Evolutionary conservation across 2,113 vertebrate species (phyloP).

Genomic region (Pseudopodoces humilis): DNA sequence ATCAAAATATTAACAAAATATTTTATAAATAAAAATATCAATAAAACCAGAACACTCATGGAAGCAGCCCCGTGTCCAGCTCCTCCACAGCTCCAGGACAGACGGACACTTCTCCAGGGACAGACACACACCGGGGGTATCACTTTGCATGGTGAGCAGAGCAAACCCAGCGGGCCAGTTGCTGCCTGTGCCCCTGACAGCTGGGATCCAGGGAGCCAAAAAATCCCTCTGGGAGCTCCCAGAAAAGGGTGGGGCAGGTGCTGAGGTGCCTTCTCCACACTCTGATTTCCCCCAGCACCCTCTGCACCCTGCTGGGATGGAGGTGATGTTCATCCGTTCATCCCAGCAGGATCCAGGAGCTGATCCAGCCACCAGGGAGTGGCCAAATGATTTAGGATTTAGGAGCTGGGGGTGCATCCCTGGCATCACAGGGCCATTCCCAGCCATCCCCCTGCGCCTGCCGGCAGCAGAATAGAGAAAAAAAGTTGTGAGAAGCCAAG

Average conservation of each 20-base stretch:
- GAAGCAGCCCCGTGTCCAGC: neutral
- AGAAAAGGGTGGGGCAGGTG: neutral
- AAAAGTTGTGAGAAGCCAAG: constrained; percentile 62
- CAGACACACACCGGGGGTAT: neutral
- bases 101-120: neutral
- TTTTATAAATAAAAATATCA: neutral
- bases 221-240: neutral
- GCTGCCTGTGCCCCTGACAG: constrained; percentile 37
- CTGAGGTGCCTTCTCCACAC: fast-evolving
- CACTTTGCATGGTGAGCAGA: neutral
- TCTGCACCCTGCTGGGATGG: neutral
- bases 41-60: neutral
- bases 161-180: constrained; percentile 3
- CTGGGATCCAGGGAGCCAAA: constrained; percentile 9
- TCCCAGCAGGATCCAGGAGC: neutral
- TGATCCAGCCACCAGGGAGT: fast-evolving
- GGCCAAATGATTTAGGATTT: neutral
- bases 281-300: neutral
- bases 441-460: neutral
- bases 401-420: neutral
- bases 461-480: constrained; percentile 14
- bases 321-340: neutral
- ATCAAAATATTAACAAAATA: neutral
- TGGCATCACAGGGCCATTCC: neutral
- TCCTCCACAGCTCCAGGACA: neutral